Evolutionary conservation across 2,797 vertebrate species (phyloP).

Genomic region (Limosa lapponica): DNA sequence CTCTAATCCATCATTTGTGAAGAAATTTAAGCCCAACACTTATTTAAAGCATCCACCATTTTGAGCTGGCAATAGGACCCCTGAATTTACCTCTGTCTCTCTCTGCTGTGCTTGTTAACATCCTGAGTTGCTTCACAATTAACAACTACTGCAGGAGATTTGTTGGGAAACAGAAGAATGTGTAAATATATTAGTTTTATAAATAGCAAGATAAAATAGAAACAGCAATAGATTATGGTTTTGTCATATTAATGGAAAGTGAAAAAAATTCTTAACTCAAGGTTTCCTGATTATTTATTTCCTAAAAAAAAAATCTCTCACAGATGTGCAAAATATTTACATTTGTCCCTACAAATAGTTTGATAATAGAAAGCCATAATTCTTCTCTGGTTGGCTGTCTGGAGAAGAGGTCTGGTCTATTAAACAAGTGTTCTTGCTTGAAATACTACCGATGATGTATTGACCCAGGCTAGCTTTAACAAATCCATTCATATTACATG

Average conservation of each 20-base stretch:
- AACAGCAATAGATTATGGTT: neutral
- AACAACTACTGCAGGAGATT: neutral
- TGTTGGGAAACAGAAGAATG: neutral
- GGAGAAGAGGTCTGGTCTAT: neutral
- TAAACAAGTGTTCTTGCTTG: neutral
- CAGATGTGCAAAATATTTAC: neutral
- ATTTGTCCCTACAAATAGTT: neutral
- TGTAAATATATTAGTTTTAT: neutral
- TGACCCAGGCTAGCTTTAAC: neutral
- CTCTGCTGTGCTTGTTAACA: neutral
- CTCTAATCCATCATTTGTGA: neutral
- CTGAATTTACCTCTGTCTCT: neutral
- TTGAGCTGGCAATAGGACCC: neutral
- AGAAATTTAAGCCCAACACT: neutral
- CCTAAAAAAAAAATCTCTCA: neutral
- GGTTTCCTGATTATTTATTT: neutral
- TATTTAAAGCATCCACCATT: neutral
- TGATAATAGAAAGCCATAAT: neutral
- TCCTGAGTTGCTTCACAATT: neutral
- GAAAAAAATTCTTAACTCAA: neutral
- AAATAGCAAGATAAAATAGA: neutral
- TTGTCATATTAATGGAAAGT: neutral
- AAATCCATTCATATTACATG: neutral
- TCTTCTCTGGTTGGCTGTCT: neutral
- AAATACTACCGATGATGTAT: neutral